These are phyloP conservation scores for Mormoops blainvillei DNA, from an alignment of 2,113 vertebrate genomes.

Conservation along the genomic window DNA sequence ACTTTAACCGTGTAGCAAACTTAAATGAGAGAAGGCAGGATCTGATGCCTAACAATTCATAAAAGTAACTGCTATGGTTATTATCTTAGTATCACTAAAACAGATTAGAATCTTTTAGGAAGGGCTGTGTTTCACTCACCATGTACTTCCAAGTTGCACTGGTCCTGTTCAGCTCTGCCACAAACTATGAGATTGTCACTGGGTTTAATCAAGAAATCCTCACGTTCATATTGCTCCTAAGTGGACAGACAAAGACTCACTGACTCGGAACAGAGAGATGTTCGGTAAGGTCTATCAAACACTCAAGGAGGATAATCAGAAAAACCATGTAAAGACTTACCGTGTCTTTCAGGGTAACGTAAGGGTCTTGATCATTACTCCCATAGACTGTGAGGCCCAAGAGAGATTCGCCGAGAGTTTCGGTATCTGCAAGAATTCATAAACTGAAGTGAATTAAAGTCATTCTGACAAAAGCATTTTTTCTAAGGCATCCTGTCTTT, in stretches of 20 bases:
- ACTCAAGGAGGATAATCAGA: background rate
- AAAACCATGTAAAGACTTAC: constrained; percentile 78
- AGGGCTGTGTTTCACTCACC: constrained; percentile 76
- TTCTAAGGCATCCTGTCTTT: background rate
- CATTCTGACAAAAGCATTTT: background rate
- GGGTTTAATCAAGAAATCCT: constrained; percentile 94
- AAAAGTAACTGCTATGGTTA: fast-evolving
- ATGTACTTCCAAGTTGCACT: constrained; percentile 92
- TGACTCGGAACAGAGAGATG: background rate
- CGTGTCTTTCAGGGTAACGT: constrained; percentile 94
- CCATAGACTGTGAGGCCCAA: constrained; percentile 91
- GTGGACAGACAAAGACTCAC: background rate
- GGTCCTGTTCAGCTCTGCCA: constrained; percentile 91
- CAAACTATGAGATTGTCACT: constrained; percentile 92
- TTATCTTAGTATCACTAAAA: background rate
- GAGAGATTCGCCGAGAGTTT: constrained; percentile 91
- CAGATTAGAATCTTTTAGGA: background rate
- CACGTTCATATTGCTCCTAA: constrained; percentile 96
- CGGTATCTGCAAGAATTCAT: constrained; percentile 77
- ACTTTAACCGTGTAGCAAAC: background rate
- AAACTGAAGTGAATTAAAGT: background rate
- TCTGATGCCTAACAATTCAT: background rate
- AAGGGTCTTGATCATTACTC: constrained; percentile 92
- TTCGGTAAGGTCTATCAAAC: background rate
- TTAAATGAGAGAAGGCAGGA: background rate